Conservation (phyloP, 2,113 vertebrate species). For the Nannospalax galili region DNA sequence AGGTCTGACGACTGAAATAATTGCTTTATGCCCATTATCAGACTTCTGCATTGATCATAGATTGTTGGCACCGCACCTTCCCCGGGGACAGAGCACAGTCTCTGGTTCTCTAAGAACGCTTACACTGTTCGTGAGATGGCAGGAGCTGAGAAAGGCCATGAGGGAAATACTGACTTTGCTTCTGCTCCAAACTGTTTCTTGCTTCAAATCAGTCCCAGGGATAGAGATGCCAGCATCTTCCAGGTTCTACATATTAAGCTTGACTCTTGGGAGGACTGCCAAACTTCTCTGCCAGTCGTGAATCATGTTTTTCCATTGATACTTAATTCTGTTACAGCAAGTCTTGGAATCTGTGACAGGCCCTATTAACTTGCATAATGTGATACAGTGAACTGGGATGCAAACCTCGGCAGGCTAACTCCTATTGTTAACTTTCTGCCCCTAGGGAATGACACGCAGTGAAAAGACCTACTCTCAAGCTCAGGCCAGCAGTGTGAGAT, state of each 20-base stretch:
- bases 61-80: background rate
- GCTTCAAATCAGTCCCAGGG: background rate
- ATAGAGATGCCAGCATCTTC: background rate
- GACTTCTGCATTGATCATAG: background rate
- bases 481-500: background rate
- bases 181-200: background rate
- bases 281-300: accelerated
- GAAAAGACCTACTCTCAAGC: background rate
- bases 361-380: background rate
- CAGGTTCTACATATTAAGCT: background rate
- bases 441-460: background rate
- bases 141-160: background rate
- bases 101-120: background rate
- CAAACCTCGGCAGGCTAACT: background rate
- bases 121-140: background rate
- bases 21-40: background rate
- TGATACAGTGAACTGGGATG: background rate
- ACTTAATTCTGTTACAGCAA: background rate
- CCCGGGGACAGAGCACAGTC: background rate
- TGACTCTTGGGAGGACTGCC: background rate
- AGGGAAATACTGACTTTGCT: background rate
- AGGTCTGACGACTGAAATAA: background rate
- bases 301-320: background rate
- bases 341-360: background rate
- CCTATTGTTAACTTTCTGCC: background rate